Base-by-base conservation (phyloP, 2,888 invertebrate genomes). In the Abrostola triplasia region DNA sequence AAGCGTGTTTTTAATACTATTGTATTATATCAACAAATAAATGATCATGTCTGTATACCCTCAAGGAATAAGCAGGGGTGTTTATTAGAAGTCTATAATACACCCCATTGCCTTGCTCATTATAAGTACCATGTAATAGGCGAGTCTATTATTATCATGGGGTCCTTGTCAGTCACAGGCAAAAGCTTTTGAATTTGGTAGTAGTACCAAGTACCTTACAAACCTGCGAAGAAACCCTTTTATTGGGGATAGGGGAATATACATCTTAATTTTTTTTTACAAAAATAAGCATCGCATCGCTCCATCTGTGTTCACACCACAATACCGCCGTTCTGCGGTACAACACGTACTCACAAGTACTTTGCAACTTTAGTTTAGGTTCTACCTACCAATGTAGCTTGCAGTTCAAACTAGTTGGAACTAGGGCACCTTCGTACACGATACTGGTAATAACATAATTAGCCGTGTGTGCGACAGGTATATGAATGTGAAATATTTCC, bases 351-450 rank as follows among this genome's bases (percentile, higher is more conserved):
- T 50, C 55, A 63, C 49, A 66, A 76, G 68, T 63, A 68, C 63
- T 70, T 64, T 56, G 59, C 63, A 65, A 64, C 56, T 69, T 73
- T 66, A 65, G 57, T 68, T 73, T 66, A 66, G 51, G 64, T 58
- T 67, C 75, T 77, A 62, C 59, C 40, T 13, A 61, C 48, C 65
- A 72, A 79, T 77, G 24, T 24, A 24, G 24, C 76, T 74, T 67
- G 52, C 67, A 66, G 75, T 66, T 71, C 37, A 50, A 77, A 72
- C 73, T 72, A 70, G 59, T 69, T 57, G 58, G 47, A 80, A 80
- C 65, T 80, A 36, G 80, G 77, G 69, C 80, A 71, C 72, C 65
- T 76, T 59, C 55, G 48, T 61, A 65, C 52, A 56, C 64, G 66
- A 56, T 64, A 66, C 66, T 59, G 38, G 49, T 62, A 50, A 42